phyloP scores from a whole-genome alignment of 1,140 invertebrate genomes.

The Pachypsylla venusta region DNA sequence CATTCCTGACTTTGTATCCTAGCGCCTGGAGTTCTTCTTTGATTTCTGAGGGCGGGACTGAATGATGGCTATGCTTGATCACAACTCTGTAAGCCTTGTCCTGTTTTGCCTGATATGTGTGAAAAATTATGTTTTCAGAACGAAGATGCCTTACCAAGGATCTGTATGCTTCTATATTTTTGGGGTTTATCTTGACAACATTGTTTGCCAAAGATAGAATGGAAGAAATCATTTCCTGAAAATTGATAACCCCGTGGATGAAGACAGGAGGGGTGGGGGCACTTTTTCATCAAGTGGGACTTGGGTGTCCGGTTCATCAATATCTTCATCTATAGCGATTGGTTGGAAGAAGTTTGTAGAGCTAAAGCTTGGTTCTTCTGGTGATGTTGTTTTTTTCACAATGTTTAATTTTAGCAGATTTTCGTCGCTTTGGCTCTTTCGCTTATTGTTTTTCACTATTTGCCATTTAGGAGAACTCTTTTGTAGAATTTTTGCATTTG shows the following conservation, averaged over 20 bases:
- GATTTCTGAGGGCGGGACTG: constrained; percentile 22
- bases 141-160: neutral
- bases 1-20: constrained; percentile 18
- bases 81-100: constrained; percentile 27
- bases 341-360: neutral
- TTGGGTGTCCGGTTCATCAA: neutral
- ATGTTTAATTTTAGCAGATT: neutral
- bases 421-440: neutral
- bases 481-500: too few species aligned
- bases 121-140: constrained; percentile 22
- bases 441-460: neutral
- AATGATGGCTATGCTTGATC: constrained; percentile 23
- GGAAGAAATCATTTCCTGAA: neutral
- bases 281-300: neutral
- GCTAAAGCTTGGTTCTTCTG: neutral
- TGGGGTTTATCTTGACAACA: neutral
- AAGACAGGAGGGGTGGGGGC: neutral
- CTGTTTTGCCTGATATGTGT: constrained; percentile 27
- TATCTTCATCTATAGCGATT: neutral
- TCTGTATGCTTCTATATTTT: neutral
- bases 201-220: constrained; percentile 1
- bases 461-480: neutral
- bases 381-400: neutral
- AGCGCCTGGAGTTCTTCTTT: constrained; percentile 21
- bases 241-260: neutral